These are phyloP conservation scores for Pseudois nayaur DNA, from an alignment of 2,113 vertebrate species.

Conservation along the genomic window DNA sequence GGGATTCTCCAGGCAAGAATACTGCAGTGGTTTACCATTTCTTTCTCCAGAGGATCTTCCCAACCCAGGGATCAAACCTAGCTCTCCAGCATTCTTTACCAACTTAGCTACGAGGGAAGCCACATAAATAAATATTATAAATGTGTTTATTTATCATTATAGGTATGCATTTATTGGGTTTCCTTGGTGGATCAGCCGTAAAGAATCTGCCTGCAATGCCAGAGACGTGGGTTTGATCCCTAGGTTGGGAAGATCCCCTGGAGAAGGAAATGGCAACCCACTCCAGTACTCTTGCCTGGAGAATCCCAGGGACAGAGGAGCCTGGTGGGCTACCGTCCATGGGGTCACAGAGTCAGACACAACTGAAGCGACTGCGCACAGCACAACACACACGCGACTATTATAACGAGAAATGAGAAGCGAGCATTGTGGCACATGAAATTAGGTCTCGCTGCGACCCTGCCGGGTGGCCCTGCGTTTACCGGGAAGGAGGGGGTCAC, in stretches of 20 bases:
- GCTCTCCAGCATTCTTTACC: neutral
- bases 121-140: neutral
- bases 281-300: neutral
- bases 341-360: neutral
- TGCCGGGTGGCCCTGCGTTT: accelerated
- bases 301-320: neutral
- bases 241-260: neutral
- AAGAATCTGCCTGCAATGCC: neutral
- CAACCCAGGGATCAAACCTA: neutral
- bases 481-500: neutral
- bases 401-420: neutral
- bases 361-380: neutral
- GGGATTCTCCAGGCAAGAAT: neutral
- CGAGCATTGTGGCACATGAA: neutral
- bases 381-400: neutral
- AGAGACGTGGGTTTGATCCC: neutral
- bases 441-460: accelerated
- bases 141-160: neutral
- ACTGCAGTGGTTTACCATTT: neutral
- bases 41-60: neutral
- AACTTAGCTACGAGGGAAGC: neutral
- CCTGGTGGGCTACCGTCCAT: neutral
- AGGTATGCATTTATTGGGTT: neutral
- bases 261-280: neutral
- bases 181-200: neutral